Base-by-base conservation (phyloP, 2,113 vertebrate species). In the Lasiurus borealis region DNA sequence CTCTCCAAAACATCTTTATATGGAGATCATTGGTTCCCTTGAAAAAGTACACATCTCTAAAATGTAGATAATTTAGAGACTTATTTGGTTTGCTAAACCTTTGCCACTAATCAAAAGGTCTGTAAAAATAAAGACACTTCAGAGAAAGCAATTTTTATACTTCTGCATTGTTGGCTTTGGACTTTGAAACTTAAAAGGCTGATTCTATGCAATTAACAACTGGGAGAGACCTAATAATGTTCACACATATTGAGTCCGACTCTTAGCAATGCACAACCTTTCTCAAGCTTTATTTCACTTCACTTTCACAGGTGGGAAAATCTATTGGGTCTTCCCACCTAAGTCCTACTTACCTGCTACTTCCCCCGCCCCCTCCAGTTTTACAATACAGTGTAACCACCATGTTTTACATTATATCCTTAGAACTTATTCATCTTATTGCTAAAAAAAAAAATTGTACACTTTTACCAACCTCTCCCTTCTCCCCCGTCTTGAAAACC, bases 61-160 rank as follows among this genome's bases (percentile, higher is more conserved):
- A 93, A 77, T 81, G 44, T 85, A 48, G 31, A 82, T 68, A 62
- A 81, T 40, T 85, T 90, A 82, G 54, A 95, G 19, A 88, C 57
- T 71, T 52, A 80, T 29, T 71, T 75, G 25, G 1, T 66, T 85
- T 91, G 19, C 59, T 87, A 34, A 76, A 87, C 34, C 14, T 94
- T 84, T 73, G 36, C 36, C 71, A 19, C 89, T 87, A 69, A 36
- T 19, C 46, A 96, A 94, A 75, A 57, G n/a, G 52, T 75, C 6
- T 4, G 36, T 82, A 64, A 90, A 93, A 93, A 64, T 76, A 66
- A 89, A 10, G 36, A 76, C 13, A n/a, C 25, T 48, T 88, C 8
- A 40, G 15, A 40, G 76, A 90, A 68, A 85, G 8, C 59, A 71
- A 69, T 29, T 90, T 76, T 77, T 46, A 29, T 68, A 57, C 3